These are phyloP conservation scores for cattle (Bos taurus) DNA, from an alignment of 2,113 vertebrate species.

Conservation along the genomic window DNA sequence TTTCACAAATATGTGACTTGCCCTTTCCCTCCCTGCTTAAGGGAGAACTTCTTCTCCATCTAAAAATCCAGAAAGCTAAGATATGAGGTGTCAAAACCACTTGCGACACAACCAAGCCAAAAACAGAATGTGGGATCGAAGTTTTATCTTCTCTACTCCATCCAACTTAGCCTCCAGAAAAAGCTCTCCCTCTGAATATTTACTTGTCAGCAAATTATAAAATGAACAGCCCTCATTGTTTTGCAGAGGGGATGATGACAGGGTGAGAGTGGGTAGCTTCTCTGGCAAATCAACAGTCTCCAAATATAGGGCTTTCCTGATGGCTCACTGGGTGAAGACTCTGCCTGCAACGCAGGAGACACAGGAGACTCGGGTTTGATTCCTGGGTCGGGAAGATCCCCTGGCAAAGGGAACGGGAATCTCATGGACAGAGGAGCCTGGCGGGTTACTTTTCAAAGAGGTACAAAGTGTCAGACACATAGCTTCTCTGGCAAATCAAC, in stretches of 20 bases:
- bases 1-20: conserved; percentile 25
- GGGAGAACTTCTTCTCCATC: neutral
- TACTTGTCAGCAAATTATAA: neutral
- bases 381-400: neutral
- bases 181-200: neutral
- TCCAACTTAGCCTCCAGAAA: neutral
- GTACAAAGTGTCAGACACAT: rapidly evolving
- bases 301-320: neutral
- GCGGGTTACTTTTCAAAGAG: neutral
- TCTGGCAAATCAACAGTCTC: neutral
- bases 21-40: neutral
- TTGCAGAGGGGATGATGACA: neutral
- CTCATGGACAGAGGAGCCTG: neutral
- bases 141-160: neutral
- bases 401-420: neutral
- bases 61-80: conserved; percentile 39
- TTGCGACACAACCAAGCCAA: neutral
- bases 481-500: neutral
- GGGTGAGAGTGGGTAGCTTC: neutral
- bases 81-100: neutral
- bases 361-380: neutral
- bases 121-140: neutral
- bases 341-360: neutral
- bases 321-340: neutral
- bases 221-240: neutral